Conservation (phyloP, 2,797 vertebrate genomes). For the Setipinna tenuifilis region DNA sequence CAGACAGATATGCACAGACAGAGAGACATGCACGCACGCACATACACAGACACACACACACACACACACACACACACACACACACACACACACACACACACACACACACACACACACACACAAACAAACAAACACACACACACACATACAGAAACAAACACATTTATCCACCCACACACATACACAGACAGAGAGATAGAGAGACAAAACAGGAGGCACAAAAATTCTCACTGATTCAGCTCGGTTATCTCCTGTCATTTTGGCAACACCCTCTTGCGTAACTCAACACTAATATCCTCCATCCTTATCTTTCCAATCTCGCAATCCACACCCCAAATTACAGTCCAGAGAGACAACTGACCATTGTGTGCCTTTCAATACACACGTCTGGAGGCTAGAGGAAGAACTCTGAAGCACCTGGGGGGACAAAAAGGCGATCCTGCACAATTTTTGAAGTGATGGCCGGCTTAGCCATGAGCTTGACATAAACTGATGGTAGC, state of each 20-base stretch:
- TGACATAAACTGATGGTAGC: conserved; percentile 22
- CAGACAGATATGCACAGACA: too few species aligned
- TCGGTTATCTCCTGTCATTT: background rate
- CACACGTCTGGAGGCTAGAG: background rate
- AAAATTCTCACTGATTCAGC: background rate
- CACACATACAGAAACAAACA: background rate
- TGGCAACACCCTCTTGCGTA: background rate
- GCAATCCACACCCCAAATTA: conserved; percentile 3
- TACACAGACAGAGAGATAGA: too few species aligned
- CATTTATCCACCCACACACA: too few species aligned
- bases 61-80: too few species aligned
- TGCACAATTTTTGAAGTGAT: background rate
- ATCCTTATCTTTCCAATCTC: background rate
- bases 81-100: too few species aligned
- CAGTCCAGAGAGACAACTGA: background rate
- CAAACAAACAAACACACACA: background rate
- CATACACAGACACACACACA: background rate
- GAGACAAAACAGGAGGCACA: too few species aligned
- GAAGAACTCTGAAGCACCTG: background rate
- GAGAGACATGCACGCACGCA: background rate
- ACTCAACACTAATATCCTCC: conserved; percentile 1
- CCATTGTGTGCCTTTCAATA: background rate
- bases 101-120: too few species aligned
- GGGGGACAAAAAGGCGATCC: background rate
- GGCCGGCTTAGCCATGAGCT: conserved; percentile 34